These are phyloP conservation scores for Sipha maydis DNA, from an alignment of 2,888 invertebrate genomes.

Conservation along the genomic window DNA sequence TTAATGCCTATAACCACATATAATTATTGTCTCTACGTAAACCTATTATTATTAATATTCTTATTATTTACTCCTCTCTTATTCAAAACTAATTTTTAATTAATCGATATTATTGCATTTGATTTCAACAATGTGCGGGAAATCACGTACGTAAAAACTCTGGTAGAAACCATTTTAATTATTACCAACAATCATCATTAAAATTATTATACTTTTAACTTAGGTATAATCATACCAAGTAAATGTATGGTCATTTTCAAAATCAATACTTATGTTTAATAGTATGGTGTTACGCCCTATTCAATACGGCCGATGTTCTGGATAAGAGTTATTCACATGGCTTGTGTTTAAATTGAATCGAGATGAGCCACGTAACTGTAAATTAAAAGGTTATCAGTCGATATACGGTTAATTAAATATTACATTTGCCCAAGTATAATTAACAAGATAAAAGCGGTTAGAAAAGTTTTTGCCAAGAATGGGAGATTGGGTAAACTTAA, in stretches of 20 bases:
- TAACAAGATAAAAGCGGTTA: not conserved
- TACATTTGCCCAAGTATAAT: not conserved
- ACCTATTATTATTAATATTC: slow-evolving; percentile 8
- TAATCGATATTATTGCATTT: slow-evolving; percentile 11
- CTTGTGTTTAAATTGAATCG: not conserved
- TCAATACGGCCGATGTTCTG: not conserved
- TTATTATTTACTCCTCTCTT: slow-evolving; percentile 19
- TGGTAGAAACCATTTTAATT: slow-evolving; percentile 23
- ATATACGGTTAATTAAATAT: slow-evolving; percentile 14
- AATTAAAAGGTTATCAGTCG: slow-evolving; percentile 17
- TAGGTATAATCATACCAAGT: not conserved
- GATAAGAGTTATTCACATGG: not conserved
- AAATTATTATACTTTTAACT: not conserved
- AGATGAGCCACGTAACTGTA: not conserved
- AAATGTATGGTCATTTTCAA: slow-evolving; percentile 24
- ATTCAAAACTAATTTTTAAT: slow-evolving; percentile 8
- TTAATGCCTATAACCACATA: not conserved
- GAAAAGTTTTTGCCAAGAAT: not conserved
- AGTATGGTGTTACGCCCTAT: not conserved
- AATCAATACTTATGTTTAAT: slow-evolving; percentile 22
- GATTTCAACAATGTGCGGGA: slow-evolving; percentile 1
- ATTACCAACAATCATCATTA: slow-evolving; percentile 21
- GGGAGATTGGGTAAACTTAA: not conserved
- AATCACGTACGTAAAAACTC: slow-evolving; percentile 6
- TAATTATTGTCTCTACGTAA: slow-evolving; percentile 26